phyloP scores from a whole-genome alignment of 2,113 vertebrate genomes.

The Formicarius rufipectus region DNA sequence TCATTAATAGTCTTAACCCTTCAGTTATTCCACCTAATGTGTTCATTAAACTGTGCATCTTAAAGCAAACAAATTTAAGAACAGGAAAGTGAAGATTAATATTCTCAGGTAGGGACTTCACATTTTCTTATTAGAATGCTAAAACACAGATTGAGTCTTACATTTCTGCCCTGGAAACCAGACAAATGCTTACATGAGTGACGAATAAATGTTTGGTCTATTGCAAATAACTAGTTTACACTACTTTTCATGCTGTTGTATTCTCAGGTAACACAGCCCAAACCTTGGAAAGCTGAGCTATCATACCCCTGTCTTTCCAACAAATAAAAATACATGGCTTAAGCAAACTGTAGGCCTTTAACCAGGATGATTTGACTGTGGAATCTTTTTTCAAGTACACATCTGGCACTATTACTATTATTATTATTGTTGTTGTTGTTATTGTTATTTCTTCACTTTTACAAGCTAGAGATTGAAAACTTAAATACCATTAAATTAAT shows the following conservation, averaged over 20 bases:
- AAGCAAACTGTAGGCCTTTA: neutral
- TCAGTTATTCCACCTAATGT: neutral
- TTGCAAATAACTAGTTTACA: neutral
- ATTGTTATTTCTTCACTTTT: neutral
- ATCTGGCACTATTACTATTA: neutral
- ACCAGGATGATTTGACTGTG: neutral
- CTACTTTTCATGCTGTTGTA: neutral
- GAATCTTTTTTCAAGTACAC: neutral
- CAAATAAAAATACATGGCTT: neutral
- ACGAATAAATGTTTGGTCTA: slow-evolving; percentile 43
- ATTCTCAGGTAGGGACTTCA: neutral
- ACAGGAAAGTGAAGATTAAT: neutral
- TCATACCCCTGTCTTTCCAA: neutral
- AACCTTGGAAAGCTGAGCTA: neutral
- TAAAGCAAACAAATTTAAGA: neutral
- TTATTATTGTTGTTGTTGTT: neutral
- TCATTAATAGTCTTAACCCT: neutral
- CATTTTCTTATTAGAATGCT: neutral
- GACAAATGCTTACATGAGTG: neutral
- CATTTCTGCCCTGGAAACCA: neutral
- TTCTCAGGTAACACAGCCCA: neutral
- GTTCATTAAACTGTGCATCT: neutral
- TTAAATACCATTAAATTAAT: neutral
- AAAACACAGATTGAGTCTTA: neutral
- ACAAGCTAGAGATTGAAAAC: neutral